Conservation (phyloP, 2,888 invertebrate species). For the Diaperis boleti region DNA sequence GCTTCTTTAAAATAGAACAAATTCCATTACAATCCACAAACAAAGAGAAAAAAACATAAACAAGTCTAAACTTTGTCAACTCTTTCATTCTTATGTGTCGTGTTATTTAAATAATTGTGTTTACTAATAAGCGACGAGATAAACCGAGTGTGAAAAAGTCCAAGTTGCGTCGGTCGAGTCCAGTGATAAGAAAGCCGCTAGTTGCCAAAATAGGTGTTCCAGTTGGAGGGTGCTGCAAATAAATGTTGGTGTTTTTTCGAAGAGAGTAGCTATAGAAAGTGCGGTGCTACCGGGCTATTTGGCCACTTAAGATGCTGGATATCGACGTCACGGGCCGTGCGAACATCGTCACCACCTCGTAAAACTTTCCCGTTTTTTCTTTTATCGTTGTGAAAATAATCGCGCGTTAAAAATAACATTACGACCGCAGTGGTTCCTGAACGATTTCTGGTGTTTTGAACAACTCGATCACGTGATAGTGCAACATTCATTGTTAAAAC, state of each 20-base stretch:
- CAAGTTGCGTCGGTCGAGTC: slow-evolving; percentile 13
- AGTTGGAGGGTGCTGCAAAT: neutral
- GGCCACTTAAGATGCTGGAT: slow-evolving; percentile 27
- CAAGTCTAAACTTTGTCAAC: slow-evolving; percentile 15
- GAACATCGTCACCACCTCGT: slow-evolving; percentile 24
- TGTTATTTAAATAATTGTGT: slow-evolving; percentile 41
- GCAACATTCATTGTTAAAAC: slow-evolving; percentile 20
- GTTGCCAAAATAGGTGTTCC: slow-evolving; percentile 7
- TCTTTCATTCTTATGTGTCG: slow-evolving; percentile 28
- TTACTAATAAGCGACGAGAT: slow-evolving; percentile 38
- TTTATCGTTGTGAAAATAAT: slow-evolving; percentile 34
- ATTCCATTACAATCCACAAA: neutral
- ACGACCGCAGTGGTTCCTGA: slow-evolving; percentile 33
- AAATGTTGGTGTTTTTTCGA: slow-evolving; percentile 1
- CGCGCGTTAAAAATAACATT: slow-evolving; percentile 36
- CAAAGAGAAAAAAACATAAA: slow-evolving; percentile 11
- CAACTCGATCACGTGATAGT: slow-evolving; percentile 36
- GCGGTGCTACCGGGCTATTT: slow-evolving; percentile 18
- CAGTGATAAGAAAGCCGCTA: slow-evolving; percentile 11
- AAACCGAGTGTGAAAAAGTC: slow-evolving; percentile 34
- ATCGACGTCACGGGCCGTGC: slow-evolving; percentile 10
- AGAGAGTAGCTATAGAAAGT: slow-evolving; percentile 22
- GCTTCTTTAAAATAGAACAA: slow-evolving; percentile 1
- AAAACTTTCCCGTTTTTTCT: slow-evolving; percentile 37
- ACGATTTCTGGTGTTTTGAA: slow-evolving; percentile 34